Evolutionary conservation across 2,888 invertebrate species (phyloP), one percentile per base, ranked within the genome.

Genomic region (Sinhomidia bicolor): DNA sequence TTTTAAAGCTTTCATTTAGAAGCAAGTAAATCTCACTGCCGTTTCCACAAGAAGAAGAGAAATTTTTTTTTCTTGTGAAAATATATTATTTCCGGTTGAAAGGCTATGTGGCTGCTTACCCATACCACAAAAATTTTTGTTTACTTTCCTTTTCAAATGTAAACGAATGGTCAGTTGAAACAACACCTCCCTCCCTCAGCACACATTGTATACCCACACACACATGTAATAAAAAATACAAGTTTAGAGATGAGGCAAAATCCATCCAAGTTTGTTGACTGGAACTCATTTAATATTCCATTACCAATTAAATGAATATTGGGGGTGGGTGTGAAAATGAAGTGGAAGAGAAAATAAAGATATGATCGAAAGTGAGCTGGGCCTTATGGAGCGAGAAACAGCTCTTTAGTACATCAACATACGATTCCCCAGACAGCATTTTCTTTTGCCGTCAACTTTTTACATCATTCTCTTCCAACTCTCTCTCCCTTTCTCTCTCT

Each of bases 251-350:
- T 12, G 20, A 23, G 68, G 2, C 32, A 9, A 26, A 76, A 32
- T 68, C 51, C 9, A 65, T 65, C 36, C n/a, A n/a, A n/a, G n/a
- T 12, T 65, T 23, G 57, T 51, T 51, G 6, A 5, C 6, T 1
- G 29, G 57, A 84, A 20, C 85, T 85, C 89, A 89, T 89, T 81
- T 89, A 89, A 71, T 89, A 89, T 89, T 89, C 89, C 85, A 89
- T 89, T 89, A 89, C 68, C 89, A 89, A 89, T 89, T 89, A 89
- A 89, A 89, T 76, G 89, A 85, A 85, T 81, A 85, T 62, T 81
- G 81, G 80, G 76, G 89, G 36, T 85, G 76, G 89, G 36, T 85
- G 89, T 85, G 85, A 89, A 85, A 80, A 44, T 80, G 79, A 62
- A 60, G 41, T 7, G 26, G 47, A 44, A 41, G 44, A 85, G 81